Evolutionary conservation across 2,888 invertebrate genomes (phyloP), one percentile per base, ranked within the genome.

Genomic region (Eupithecia insigniata): DNA sequence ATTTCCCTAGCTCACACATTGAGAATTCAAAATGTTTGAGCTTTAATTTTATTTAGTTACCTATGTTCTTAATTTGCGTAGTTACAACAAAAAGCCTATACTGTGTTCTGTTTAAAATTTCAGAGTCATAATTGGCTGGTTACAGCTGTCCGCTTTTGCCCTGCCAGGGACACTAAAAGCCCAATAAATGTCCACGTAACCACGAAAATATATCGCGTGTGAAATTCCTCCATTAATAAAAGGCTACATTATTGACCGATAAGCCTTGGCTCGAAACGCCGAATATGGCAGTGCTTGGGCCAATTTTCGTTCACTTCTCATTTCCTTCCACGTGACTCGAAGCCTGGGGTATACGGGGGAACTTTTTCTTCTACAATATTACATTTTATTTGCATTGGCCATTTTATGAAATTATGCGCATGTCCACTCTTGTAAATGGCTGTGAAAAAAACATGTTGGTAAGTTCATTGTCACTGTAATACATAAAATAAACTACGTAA

Each of bases 261-360:
- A 78, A 76, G 72, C 68, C 71, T 77, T 71, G 73, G 72, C 74
- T 76, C 74, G 76, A 67, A 72, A 76, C 72, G 71, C 36, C 73
- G 69, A 74, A 69, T 75, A 70, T 70, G 73, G 79, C 82, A 87
- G 83, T 82, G 80, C 82, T 79, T 39, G 80, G 77, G 79, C 82
- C 83, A 82, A 85, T 87, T 87, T 88, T 86, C 82, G 82, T 79
- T 85, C 86, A 85, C 83, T 83, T 82, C 84, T 87, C 87, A 87
- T 87, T 88, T 88, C 87, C 88, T 85, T 72, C 76, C 77, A 77
- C 77, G 80, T 78, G 78, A 75, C 71, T 74, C 16, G 74, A 67
- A 77, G 76, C 66, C 74, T 75, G 76, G 65, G 75, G 70, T 79
- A 82, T 78, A 81, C 79, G 71, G 67, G 58, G 58, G 8, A 5